Percentiles rank a stretch among this genome's conserved stretches.
These are phyloP conservation scores for Lordiphosa andalusiaca DNA, from an alignment of 2,888 invertebrate genomes.

Conservation along the genomic window DNA sequence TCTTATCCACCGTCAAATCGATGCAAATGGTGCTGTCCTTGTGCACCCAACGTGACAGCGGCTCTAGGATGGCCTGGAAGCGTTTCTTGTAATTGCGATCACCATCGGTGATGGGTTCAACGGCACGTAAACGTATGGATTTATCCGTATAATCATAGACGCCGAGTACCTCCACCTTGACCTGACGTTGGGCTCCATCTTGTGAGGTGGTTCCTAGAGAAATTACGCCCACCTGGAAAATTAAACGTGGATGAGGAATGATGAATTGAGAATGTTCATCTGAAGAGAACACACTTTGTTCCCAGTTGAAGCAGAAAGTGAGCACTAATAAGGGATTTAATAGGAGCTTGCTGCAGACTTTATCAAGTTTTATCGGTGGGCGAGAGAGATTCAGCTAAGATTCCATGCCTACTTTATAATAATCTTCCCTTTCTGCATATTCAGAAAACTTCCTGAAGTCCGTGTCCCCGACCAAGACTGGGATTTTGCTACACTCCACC, in stretches of 20 bases:
- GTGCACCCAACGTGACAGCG: constrained; percentile 89
- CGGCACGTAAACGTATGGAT: constrained; percentile 88
- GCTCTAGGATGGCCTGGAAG: constrained; percentile 91
- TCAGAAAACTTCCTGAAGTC: no score
- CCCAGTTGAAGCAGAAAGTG: no score
- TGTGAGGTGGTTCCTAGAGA: constrained; percentile 93
- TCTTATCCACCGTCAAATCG: constrained; percentile 91
- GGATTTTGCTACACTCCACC: no score
- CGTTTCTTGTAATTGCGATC: constrained; percentile 90
- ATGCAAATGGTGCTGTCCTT: constrained; percentile 89
- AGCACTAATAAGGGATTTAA: no score
- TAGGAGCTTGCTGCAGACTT: no score
- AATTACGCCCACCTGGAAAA: constrained; percentile 86
- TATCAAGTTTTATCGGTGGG: no score
- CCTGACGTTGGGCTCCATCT: constrained; percentile 87
- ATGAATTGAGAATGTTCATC: no score
- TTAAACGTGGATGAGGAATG: background rate
- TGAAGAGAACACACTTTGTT: no score
- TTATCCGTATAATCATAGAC: constrained; percentile 88
- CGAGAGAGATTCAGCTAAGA: no score
- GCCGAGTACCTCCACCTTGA: constrained; percentile 93
- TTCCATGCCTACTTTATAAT: no score
- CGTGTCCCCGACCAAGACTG: no score
- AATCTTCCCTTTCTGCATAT: no score
- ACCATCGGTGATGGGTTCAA: constrained; percentile 89